Conservation (phyloP, 2,888 invertebrate species). For the Limnephilus marmoratus region DNA sequence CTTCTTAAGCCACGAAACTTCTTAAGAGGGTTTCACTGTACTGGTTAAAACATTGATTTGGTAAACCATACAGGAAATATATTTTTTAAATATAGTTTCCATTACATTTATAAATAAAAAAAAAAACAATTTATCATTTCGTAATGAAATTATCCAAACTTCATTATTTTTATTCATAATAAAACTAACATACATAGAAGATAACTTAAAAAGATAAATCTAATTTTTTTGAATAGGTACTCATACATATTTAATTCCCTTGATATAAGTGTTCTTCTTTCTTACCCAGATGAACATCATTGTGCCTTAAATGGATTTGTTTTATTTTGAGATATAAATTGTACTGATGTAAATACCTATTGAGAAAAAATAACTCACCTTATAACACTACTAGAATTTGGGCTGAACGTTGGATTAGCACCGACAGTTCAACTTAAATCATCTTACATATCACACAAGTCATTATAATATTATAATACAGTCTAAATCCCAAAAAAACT, state of each 20-base stretch:
- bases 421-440: not conserved
- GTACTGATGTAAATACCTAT: slow-evolving; percentile 50
- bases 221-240: not conserved
- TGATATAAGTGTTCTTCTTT: slow-evolving; percentile 8
- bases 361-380: not conserved
- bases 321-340: slow-evolving; percentile 46
- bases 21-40: no score
- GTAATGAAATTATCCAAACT: not conserved
- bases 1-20: no score
- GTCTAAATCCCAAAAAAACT: not conserved
- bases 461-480: not conserved
- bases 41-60: not conserved
- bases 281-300: slow-evolving; percentile 29
- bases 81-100: not conserved
- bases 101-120: not conserved
- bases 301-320: slow-evolving; percentile 53
- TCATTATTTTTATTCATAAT: not conserved
- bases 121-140: not conserved
- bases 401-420: not conserved
- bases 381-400: not conserved
- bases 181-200: not conserved
- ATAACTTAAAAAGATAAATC: not conserved
- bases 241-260: slow-evolving; percentile 8
- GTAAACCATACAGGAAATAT: not conserved
- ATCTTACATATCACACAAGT: slow-evolving; percentile 21